Base-by-base conservation (phyloP, 2,888 invertebrate species). In the Laothoe populi region DNA sequence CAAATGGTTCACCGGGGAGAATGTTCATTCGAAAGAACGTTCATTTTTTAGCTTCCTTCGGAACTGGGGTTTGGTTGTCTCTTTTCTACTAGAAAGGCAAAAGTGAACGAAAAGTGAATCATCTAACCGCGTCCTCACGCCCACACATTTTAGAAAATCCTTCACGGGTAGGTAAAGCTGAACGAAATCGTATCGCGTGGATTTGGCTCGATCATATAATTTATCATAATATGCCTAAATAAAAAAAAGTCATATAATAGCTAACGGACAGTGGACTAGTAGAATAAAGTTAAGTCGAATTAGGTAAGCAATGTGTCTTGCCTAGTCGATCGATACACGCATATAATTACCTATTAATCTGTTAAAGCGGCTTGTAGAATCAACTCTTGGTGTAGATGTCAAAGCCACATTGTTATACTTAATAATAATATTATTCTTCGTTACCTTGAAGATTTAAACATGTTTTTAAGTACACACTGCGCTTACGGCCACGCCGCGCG, bases 321-420 rank as follows among this genome's bases (percentile, higher is more conserved):
- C 72, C 74, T 78, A 75, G 67, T 78, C 83, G 90, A 90, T 91
- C 91, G 79, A 92, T 91, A 90, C 82, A 84, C 83, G 79, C 80
- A 83, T 83, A 81, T 83, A 82, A 82, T 78, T 77, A 79, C 71
- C 79, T 79, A 81, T 77, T n/a, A n/a, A n/a, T 78, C 79, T 77
- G 74, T 72, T n/a, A 71, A 73, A 77, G 69, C 77, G 72, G 79
- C 78, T 80, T 78, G 82, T 81, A 78, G 74, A 77, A 73, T 66
- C 61, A 68, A 63, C 69, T 70, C 67, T 61, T 73, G 69, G 68
- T 68, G 57, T 53, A 3, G 31, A 16, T 19, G 35, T 26, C 48
- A 26, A 26, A 48, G n/a, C n/a, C 48, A 24, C 21, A 46, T 8
- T 8, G 49, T n/a, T 13, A 26, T 26, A 35, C 11, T 11, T 19